These are phyloP conservation scores for Zaprionus inermis DNA, from an alignment of 1,140 invertebrate species.

Conservation along the genomic window DNA sequence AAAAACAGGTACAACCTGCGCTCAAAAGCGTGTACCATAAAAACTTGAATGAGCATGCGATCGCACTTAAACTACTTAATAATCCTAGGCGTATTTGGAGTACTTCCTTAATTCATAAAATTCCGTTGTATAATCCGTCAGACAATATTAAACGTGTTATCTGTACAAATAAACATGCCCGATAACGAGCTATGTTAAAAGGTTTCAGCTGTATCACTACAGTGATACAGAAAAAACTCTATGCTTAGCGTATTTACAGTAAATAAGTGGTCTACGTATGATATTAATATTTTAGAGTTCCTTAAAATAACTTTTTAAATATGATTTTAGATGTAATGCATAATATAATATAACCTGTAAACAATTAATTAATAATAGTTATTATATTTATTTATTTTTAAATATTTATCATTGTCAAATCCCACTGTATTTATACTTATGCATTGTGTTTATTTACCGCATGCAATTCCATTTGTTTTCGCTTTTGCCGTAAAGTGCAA, in stretches of 20 bases:
- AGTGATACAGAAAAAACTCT: not conserved
- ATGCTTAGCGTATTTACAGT: not conserved
- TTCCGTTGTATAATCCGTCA: not conserved
- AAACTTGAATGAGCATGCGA: not conserved
- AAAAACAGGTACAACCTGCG: conserved; percentile 1
- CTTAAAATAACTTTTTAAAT: no score
- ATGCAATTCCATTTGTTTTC: conserved; percentile 63
- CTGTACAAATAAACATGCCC: not conserved
- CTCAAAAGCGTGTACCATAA: not conserved
- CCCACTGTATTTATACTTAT: conserved; percentile 28
- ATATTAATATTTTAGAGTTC: no score
- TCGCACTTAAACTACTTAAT: not conserved
- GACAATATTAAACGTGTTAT: not conserved
- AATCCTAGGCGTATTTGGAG: not conserved
- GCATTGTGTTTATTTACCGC: conserved; percentile 56
- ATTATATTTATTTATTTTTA: not conserved
- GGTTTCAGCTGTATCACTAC: not conserved
- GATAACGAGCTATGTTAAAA: not conserved
- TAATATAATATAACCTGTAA: no score
- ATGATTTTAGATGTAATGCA: no score
- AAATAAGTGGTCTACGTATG: no score
- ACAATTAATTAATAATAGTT: no score
- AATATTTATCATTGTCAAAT: not conserved
- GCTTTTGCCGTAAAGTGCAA: conserved; percentile 60
- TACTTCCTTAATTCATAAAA: conserved; percentile 3